Evolutionary conservation across 1,140 invertebrate species (phyloP), one percentile per base, ranked within the genome.

Genomic region (Ips typographus): DNA sequence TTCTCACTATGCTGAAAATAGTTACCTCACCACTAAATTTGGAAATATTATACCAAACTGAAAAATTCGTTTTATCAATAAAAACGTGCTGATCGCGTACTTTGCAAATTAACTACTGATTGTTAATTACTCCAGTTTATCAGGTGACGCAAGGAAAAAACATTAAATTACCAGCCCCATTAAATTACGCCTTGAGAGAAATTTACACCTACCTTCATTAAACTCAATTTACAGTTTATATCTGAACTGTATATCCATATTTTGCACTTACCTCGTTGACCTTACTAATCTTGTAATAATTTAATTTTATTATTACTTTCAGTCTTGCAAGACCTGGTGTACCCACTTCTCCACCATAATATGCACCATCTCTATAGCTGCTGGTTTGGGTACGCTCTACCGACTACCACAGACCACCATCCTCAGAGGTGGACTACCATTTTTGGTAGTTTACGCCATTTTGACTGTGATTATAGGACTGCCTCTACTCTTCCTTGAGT

Each of bases 401-500:
- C 80, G 84, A 5, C 78, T 85, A 6, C 86, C 86, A 1, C 80
- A 84, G 40, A 79, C 82, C 6, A 82, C 82, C 2, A 79, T 83
- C 41, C 77, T 81, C 3, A 80, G 82, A 66, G 86, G 86, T 7
- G 85, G 84, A 4, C 72, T 90, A 38, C 85, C 88, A 4, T 92
- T 90, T 76, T 81, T 90, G 7, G 82, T 91, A 4, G 85, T 87
- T 0, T 89, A 91, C 74, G 80, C 87, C n/a, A 79, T 87, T 3
- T 83, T 89, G 1, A 80, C 88, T 41, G 56, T 89, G 2, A 71
- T 86, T 4, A 83, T 90, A 37, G 92, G 90, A 1, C 82, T 92
- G 47, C 92, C 92, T 0, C 82, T 91, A 8, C 86, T 90, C 44
- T 87, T 93, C 64, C 82, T 93, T 65, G 92, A 94, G 80, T 85